Conservation (phyloP, 2,113 vertebrate genomes). For the Pelmatolapia mariae region DNA sequence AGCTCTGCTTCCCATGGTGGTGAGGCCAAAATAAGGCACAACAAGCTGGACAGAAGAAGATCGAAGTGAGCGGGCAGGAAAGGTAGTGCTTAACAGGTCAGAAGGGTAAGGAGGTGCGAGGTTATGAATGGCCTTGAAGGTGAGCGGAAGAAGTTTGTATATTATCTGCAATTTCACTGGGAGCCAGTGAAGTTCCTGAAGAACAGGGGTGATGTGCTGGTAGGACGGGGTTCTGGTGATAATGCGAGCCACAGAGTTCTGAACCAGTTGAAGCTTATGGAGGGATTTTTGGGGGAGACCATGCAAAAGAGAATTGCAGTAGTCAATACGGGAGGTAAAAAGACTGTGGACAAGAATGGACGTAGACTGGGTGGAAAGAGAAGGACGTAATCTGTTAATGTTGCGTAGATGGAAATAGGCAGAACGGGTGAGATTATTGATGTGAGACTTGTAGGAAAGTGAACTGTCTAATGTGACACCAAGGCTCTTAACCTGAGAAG, state of each 20-base stretch:
- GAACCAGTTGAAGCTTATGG: background rate
- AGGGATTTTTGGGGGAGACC: rapidly evolving
- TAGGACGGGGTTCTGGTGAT: background rate
- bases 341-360: background rate
- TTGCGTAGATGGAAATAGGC: rapidly evolving
- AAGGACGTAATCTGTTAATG: background rate
- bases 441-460: rapidly evolving
- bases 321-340: background rate
- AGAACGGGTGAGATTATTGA: background rate
- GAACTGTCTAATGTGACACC: background rate
- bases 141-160: background rate
- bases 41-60: rapidly evolving
- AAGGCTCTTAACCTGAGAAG: background rate
- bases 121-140: background rate
- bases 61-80: rapidly evolving
- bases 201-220: background rate
- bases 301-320: background rate
- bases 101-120: background rate
- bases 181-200: background rate
- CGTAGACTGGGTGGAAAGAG: background rate
- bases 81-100: background rate
- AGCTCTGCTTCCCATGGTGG: rapidly evolving
- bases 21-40: rapidly evolving
- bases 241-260: rapidly evolving
- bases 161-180: too few relatives aligned